phyloP scores from a whole-genome alignment of 2,113 vertebrate species.

The Cromileptes altivelis region DNA sequence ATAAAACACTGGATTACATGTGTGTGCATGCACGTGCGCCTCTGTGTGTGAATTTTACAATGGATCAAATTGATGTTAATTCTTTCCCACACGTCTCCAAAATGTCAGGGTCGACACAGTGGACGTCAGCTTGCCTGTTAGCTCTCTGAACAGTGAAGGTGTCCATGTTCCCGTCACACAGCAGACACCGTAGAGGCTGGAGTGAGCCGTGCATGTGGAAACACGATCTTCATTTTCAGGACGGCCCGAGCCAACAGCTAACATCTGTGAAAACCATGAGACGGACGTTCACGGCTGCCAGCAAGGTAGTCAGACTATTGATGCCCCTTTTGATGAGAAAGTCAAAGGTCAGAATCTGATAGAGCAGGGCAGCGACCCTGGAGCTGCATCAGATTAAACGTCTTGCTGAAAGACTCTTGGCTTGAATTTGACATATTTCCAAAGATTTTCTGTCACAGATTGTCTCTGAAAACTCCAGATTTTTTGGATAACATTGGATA shows the following conservation, averaged over 20 bases:
- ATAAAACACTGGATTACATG: not conserved
- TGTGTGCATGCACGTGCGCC: not conserved
- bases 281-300: not conserved
- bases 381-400: not conserved
- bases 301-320: not conserved
- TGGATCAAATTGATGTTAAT: not conserved
- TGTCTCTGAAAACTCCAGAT: not conserved
- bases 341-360: constrained; percentile 11
- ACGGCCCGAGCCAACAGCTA: constrained; percentile 5
- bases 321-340: not conserved
- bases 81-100: constrained; percentile 19
- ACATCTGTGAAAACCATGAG: constrained; percentile 45
- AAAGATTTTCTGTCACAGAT: not conserved
- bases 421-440: not conserved
- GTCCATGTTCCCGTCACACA: constrained; percentile 9
- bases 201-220: constrained; percentile 20
- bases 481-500: not conserved
- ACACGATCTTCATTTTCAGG: constrained; percentile 26
- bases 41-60: not conserved
- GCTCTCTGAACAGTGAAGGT: not conserved
- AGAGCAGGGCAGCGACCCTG: not conserved
- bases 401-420: not conserved
- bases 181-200: not conserved
- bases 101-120: constrained; percentile 9
- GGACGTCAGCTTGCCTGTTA: not conserved